phyloP scores from a whole-genome alignment of 1,140 invertebrate species.

The Brachionus asplanchnoidis region DNA sequence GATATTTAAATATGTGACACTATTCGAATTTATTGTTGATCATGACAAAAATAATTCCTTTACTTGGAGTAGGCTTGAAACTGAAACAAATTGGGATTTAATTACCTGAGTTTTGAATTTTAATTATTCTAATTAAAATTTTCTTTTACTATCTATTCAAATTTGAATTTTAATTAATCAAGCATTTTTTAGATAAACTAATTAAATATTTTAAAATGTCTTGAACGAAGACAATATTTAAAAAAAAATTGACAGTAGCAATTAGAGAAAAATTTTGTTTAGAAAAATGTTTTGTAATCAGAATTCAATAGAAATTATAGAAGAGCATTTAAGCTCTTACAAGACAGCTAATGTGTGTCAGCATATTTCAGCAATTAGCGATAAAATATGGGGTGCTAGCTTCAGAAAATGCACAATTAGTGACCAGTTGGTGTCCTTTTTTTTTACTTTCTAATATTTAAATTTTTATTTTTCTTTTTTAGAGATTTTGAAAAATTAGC shows the following conservation, averaged over 20 bases:
- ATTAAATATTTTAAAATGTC: neutral
- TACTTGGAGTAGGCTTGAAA: neutral
- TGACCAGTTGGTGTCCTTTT: neutral
- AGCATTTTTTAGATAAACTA: conserved; percentile 10
- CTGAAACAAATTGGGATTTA: neutral
- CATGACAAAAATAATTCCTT: neutral
- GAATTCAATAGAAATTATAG: conserved; percentile 14
- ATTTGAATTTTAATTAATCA: conserved; percentile 33
- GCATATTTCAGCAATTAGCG: neutral
- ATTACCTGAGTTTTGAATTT: neutral
- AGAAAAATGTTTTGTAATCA: conserved; percentile 10
- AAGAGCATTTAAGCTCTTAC: neutral
- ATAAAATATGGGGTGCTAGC: conserved; percentile 1
- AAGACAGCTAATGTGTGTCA: neutral
- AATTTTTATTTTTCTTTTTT: neutral
- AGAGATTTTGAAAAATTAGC: conserved; percentile 40
- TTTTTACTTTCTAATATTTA: neutral
- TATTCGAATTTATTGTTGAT: neutral
- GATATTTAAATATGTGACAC: no score
- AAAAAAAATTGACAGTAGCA: neutral
- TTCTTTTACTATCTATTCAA: neutral
- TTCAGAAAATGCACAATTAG: conserved; percentile 25
- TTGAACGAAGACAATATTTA: neutral
- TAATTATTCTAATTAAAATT: neutral
- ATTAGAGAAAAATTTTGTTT: neutral